These are phyloP conservation scores for Malurus elegans DNA, from an alignment of 2,113 vertebrate genomes.

Conservation along the genomic window DNA sequence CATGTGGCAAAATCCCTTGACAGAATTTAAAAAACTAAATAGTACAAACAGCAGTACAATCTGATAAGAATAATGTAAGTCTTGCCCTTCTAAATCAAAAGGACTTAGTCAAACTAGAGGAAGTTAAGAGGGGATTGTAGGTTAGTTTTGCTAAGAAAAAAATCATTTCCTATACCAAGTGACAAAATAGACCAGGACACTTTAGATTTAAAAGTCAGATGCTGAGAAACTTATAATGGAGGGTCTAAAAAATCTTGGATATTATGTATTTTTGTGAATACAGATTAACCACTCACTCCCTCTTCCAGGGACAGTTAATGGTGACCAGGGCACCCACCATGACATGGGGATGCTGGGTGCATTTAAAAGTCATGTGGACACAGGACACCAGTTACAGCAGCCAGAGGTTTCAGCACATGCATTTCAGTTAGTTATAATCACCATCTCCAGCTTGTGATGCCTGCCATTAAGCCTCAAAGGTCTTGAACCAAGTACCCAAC, in stretches of 20 bases:
- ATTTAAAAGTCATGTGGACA: fast-evolving
- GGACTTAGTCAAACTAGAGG: background rate
- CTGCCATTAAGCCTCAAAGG: background rate
- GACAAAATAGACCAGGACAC: background rate
- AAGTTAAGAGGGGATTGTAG: background rate
- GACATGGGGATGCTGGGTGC: too few relatives aligned
- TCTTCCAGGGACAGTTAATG: background rate
- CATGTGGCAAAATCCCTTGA: background rate
- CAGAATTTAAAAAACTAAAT: background rate
- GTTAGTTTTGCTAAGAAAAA: background rate
- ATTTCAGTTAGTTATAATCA: background rate
- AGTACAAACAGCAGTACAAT: background rate
- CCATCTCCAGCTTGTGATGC: background rate
- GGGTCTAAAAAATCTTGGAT: background rate
- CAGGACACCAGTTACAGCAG: background rate
- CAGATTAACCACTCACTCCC: background rate
- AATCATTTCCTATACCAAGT: background rate
- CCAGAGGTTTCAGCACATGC: background rate
- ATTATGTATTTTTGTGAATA: background rate
- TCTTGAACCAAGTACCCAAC: background rate
- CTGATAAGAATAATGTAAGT: background rate
- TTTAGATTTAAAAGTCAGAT: background rate
- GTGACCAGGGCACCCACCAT: background rate
- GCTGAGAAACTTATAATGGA: background rate
- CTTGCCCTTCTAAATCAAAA: background rate